Conservation (phyloP, 1,140 invertebrate genomes). For the Saccostrea echinata region DNA sequence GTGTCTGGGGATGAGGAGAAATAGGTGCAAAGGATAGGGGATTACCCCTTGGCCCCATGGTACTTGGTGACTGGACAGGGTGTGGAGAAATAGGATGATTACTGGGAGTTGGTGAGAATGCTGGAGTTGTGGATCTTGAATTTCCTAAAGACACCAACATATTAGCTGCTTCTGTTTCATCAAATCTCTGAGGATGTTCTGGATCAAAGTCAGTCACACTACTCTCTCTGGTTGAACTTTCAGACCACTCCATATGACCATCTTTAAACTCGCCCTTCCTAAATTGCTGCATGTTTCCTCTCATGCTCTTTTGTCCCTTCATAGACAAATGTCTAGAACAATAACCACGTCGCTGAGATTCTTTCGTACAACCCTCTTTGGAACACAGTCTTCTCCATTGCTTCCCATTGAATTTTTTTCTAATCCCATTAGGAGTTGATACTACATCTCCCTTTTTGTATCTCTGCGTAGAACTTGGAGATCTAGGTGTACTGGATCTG, state of each 20-base stretch:
- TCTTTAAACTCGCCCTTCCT: conserved; percentile 80
- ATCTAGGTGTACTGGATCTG: conserved; percentile 77
- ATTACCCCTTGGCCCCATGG: conserved; percentile 58
- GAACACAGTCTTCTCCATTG: conserved; percentile 98
- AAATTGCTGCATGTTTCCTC: conserved; percentile 70
- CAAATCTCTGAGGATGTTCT: conserved; percentile 79
- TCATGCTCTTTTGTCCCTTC: conserved; percentile 72
- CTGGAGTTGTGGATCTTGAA: conserved; percentile 83
- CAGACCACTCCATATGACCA: conserved; percentile 88
- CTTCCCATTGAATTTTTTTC: conserved; percentile 99
- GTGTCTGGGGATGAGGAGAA: conserved; percentile 75
- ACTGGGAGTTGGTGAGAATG: conserved; percentile 86
- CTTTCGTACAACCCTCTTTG: conserved; percentile 97
- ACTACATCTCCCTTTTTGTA: conserved; percentile 99
- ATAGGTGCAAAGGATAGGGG: conserved; percentile 77
- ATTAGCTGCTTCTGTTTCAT: conserved; percentile 97
- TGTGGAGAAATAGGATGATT: conserved; percentile 65
- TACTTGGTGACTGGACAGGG: conserved; percentile 63
- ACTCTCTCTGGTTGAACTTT: conserved; percentile 88
- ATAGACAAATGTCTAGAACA: conserved; percentile 97
- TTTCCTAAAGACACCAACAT: conserved; percentile 96
- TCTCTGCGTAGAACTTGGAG: conserved; percentile 88
- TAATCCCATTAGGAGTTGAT: conserved; percentile 95
- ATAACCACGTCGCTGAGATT: conserved; percentile 96
- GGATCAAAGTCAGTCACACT: conserved; percentile 84